Evolutionary conservation across 2,888 invertebrate genomes (phyloP), one percentile per base, ranked within the genome.

Genomic region (Rhamnusium bicolor): DNA sequence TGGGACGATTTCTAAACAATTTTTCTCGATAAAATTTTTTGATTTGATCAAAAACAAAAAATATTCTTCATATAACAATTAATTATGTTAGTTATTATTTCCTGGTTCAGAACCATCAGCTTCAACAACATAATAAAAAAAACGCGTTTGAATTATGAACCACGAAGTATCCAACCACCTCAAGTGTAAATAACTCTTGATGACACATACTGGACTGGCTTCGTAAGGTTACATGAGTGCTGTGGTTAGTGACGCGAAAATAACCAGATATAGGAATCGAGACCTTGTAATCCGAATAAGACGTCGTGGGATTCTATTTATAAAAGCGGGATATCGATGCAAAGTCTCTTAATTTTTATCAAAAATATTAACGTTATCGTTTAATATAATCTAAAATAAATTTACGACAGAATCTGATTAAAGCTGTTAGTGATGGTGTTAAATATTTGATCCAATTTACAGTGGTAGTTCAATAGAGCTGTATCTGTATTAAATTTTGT

Each of bases 221-320:
- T 51, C 27, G 68, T 63, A 47, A 71, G 73, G 74, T 74, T 74
- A 71, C 67, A 71, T 53, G 71, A 74, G 61, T 49, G 74, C 40
- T 56, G 74, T 56, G 68, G 68, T 65, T 67, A 74, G 74, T 69
- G 63, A 74, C 56, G 74, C 68, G 74, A 71, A 71, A 74, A 71
- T 63, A 70, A 74, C 71, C 71, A 63, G 74, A 74, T 70, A 69
- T 46, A 58, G 63, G 74, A 74, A 71, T 71, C 70, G 71, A 67
- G 73, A 73, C 71, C 74, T 69, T 69, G 71, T 74, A 74, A 71
- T 71, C 51, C 63, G 60, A 68, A 66, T 62, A 68, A 58, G 58
- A 65, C 62, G 58, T 62, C 62, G 68, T 63, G 67, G 62, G 61
- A 62, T 69, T 54, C 53, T 62, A 69, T 69, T 69, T 62, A 69